Evolutionary conservation across 2,797 vertebrate genomes (phyloP).

Genomic region (Borostomias antarcticus): DNA sequence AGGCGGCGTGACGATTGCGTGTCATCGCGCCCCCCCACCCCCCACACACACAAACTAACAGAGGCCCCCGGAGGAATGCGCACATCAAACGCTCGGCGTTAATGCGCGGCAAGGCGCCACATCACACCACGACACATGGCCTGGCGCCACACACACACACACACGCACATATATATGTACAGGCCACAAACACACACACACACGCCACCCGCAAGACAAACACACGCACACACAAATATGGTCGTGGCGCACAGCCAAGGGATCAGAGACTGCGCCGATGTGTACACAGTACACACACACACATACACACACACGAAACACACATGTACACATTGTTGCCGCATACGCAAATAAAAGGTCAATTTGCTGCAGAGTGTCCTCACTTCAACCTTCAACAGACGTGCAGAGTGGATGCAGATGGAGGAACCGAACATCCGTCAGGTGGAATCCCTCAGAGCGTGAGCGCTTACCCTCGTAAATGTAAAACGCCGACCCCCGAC

Average conservation of each 20-base stretch:
- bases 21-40: too few relatives aligned
- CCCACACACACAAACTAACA: too few relatives aligned
- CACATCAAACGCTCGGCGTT: too few relatives aligned
- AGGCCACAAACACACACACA: slow-evolving; percentile 8
- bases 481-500: too few relatives aligned
- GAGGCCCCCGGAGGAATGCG: too few relatives aligned
- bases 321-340: slow-evolving; percentile 26
- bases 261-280: slow-evolving; percentile 32
- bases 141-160: slow-evolving; percentile 2
- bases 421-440: slow-evolving; percentile 68
- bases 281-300: slow-evolving; percentile 15
- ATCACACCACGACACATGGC: too few relatives aligned
- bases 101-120: too few relatives aligned
- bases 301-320: slow-evolving; percentile 44
- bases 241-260: slow-evolving; percentile 33
- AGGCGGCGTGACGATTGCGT: too few relatives aligned
- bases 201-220: slow-evolving; percentile 14
- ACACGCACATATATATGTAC: neutral
- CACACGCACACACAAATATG: slow-evolving; percentile 17
- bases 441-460: slow-evolving; percentile 33
- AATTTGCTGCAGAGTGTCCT: slow-evolving; percentile 56
- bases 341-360: slow-evolving; percentile 51
- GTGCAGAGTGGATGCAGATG: slow-evolving; percentile 54
- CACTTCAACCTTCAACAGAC: slow-evolving; percentile 35
- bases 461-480: too few relatives aligned